Evolutionary conservation across 2,797 vertebrate genomes (phyloP), one percentile per base, ranked within the genome.

Genomic region (Melanogrammus aeglefinus): DNA sequence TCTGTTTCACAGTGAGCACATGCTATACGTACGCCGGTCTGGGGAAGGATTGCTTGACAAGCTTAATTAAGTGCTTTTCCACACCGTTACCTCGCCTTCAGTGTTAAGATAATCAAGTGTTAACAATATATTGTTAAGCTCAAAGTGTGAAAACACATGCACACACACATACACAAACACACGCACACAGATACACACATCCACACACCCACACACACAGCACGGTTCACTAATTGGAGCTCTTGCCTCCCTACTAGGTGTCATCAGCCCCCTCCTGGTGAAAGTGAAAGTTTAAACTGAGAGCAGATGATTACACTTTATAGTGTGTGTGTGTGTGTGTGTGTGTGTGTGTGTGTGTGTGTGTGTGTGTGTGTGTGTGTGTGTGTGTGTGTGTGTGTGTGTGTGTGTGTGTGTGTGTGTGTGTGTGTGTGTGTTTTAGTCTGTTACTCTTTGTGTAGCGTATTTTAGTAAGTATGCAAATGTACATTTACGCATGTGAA

Each of bases 211-310:
- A 75, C 31, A 57, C 75, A 85, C 76, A 90, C 91, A 87, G 86
- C 84, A 85, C 85, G 86, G 83, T 87, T 85, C 91, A 92, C 89
- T 94, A 94, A 94, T 94, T 94, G 91, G 91, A 92, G 90, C 86
- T 88, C 89, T 88, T 87, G 90, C 87, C 91, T 91, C 90, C 89
- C 90, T 92, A 88, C 90, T 88, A 92, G 91, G 93, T 94, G 92
- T 92, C 92, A 93, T 93, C 92, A 92, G 85, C 91, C 89, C 87
- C 89, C 90, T 92, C 90, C 88, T 89, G 91, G 85, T 91, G 85
- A 82, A 91, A 89, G 87, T 85, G 86, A 78, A 89, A 88, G 87
- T 90, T 88, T 90, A 84, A 83, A 85, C 88, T 88, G 90, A 86
- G 89, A 90, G 83, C 83, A 86, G 84, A 90, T 92, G 91, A 92